Conservation (phyloP, 2,888 invertebrate species). For the Idaea straminata region DNA sequence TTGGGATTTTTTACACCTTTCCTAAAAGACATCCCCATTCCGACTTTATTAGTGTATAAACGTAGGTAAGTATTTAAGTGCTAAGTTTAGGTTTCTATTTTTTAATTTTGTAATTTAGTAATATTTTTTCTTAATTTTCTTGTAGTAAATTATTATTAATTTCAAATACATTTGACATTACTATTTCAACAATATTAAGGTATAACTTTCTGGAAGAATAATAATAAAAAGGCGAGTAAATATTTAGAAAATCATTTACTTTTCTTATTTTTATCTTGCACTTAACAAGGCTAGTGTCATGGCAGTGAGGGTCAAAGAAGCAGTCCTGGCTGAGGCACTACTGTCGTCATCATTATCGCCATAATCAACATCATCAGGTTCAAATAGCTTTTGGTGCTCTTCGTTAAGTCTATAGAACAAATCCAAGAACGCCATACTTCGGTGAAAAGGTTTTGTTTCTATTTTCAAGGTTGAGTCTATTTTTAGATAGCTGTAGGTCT, state of each 20-base stretch:
- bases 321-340: constrained; percentile 11
- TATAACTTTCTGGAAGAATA: too few relatives aligned
- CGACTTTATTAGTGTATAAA: too few relatives aligned
- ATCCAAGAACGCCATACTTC: constrained; percentile 49
- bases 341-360: constrained; percentile 15
- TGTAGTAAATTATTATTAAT: too few relatives aligned
- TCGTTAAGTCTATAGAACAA: constrained; percentile 40
- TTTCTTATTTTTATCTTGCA: background rate
- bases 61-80: too few relatives aligned
- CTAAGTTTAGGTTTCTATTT: too few relatives aligned
- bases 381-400: constrained; percentile 25
- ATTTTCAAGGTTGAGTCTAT: constrained; percentile 36
- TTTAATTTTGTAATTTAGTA: too few relatives aligned
- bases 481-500: constrained; percentile 33
- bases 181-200: too few relatives aligned
- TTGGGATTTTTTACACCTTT: too few relatives aligned
- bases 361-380: constrained; percentile 11
- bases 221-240: too few relatives aligned
- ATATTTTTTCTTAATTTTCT: too few relatives aligned
- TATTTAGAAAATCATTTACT: background rate
- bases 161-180: too few relatives aligned
- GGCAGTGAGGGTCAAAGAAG: background rate
- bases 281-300: constrained; percentile 5
- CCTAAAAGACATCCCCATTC: too few relatives aligned
- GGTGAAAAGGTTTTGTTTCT: constrained; percentile 34